phyloP scores from a whole-genome alignment of 2,113 vertebrate species.

The Perccottus glenii region DNA sequence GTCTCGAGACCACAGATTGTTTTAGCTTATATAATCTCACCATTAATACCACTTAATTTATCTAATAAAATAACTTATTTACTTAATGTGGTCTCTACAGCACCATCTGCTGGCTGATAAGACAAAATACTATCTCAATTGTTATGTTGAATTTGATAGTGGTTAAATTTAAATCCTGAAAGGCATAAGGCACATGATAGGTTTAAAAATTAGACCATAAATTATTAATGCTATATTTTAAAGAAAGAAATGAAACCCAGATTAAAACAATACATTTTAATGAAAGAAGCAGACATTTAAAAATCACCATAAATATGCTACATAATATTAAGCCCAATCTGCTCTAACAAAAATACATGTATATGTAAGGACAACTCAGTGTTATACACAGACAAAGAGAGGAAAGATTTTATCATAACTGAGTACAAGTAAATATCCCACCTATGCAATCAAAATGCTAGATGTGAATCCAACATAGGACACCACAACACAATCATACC shows the following conservation, averaged over 20 bases:
- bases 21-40: no score
- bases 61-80: no score
- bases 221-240: conserved; percentile 64
- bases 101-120: conserved; percentile 41
- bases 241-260: conserved; percentile 59
- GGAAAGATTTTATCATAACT: conserved; percentile 51
- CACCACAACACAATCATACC: conserved; percentile 17
- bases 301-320: conserved; percentile 78
- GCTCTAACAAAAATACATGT: conserved; percentile 65
- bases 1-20: no score
- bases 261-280: conserved; percentile 77
- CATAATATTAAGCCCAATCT: conserved; percentile 62
- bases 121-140: no score
- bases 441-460: conserved; percentile 55
- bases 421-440: conserved; percentile 47
- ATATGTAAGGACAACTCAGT: conserved; percentile 54
- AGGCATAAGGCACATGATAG: not conserved
- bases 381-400: conserved; percentile 66
- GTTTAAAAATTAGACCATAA: not conserved
- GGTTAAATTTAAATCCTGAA: no score
- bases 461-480: conserved; percentile 44
- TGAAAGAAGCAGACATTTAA: conserved; percentile 66
- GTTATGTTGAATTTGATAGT: no score
- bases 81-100: conserved; percentile 1
- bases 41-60: no score